Evolutionary conservation across 2,888 invertebrate genomes (phyloP).

Genomic region (Ypsolopha sequella): DNA sequence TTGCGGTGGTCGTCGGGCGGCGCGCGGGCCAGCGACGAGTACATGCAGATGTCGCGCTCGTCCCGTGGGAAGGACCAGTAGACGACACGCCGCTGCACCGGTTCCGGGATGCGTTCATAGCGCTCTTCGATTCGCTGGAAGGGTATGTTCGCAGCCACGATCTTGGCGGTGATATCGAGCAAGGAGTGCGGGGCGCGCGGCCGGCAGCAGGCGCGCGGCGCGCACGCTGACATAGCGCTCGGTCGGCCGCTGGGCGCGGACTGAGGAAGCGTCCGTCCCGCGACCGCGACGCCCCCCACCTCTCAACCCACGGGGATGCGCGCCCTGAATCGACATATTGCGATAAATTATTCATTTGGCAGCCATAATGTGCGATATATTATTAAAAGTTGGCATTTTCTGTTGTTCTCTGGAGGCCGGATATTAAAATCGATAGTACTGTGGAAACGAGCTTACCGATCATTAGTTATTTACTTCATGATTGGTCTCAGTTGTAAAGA

Average conservation of each 20-base stretch:
- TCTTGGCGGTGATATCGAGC: constrained; percentile 85
- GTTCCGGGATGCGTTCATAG: constrained; percentile 89
- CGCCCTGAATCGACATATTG: constrained; percentile 61
- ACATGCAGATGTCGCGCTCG: constrained; percentile 91
- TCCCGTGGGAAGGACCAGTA: constrained; percentile 92
- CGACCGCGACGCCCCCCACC: constrained; percentile 14
- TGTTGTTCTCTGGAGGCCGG: constrained; percentile 36
- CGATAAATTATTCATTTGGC: constrained; percentile 68
- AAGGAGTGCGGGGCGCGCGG: constrained; percentile 78
- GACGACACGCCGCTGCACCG: constrained; percentile 88
- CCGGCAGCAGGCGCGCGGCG: constrained; percentile 67
- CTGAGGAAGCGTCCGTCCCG: constrained; percentile 33
- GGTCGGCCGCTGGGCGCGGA: constrained; percentile 66
- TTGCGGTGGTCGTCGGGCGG: constrained; percentile 80
- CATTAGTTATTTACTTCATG: constrained; percentile 19
- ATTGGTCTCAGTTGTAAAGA: not conserved
- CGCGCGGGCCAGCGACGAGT: constrained; percentile 79
- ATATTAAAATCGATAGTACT: constrained; percentile 37
- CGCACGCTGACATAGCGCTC: constrained; percentile 66
- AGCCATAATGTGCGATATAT: constrained; percentile 68
- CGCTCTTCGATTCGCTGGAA: constrained; percentile 90
- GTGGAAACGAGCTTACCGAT: constrained; percentile 17
- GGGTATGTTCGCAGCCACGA: constrained; percentile 86
- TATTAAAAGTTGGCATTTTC: constrained; percentile 69
- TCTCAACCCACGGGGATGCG: constrained; percentile 41